phyloP scores from a whole-genome alignment of 2,113 vertebrate genomes.

The Cygnus atratus region DNA sequence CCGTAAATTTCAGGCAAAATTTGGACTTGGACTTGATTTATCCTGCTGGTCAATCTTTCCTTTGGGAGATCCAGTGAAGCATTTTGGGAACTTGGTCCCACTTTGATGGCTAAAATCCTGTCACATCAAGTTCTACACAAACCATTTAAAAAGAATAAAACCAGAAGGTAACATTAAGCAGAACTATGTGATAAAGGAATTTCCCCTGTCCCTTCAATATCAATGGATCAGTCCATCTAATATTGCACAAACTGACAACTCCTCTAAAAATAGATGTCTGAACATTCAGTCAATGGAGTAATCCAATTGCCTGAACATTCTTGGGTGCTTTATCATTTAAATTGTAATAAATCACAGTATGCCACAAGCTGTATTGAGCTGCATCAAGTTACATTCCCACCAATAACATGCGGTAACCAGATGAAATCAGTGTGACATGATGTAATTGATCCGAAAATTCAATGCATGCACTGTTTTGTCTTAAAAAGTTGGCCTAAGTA shows the following conservation, averaged over 20 bases:
- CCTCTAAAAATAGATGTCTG: conserved; percentile 76
- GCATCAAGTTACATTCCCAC: conserved; percentile 50
- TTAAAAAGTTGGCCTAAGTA: neutral
- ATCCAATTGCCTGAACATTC: conserved; percentile 78
- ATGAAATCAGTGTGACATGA: conserved; percentile 58
- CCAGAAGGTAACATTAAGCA: neutral
- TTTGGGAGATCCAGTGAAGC: neutral
- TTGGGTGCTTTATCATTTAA: conserved; percentile 76
- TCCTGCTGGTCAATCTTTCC: neutral
- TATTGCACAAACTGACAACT: conserved; percentile 56
- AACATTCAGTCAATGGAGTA: conserved; percentile 73
- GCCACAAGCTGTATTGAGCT: conserved; percentile 59
- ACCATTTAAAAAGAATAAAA: neutral
- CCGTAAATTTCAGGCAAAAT: neutral
- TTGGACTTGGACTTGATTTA: neutral
- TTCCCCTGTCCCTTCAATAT: neutral
- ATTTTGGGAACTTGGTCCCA: neutral
- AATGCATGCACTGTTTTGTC: conserved; percentile 61
- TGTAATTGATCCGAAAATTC: conserved; percentile 44
- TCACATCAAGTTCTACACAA: neutral
- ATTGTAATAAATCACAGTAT: conserved; percentile 76
- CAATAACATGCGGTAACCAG: conserved; percentile 70
- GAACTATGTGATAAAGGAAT: neutral
- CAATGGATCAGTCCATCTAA: conserved; percentile 43
- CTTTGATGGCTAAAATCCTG: neutral